phyloP scores from a whole-genome alignment of 2,113 vertebrate species.

The Eptesicus fuscus region DNA sequence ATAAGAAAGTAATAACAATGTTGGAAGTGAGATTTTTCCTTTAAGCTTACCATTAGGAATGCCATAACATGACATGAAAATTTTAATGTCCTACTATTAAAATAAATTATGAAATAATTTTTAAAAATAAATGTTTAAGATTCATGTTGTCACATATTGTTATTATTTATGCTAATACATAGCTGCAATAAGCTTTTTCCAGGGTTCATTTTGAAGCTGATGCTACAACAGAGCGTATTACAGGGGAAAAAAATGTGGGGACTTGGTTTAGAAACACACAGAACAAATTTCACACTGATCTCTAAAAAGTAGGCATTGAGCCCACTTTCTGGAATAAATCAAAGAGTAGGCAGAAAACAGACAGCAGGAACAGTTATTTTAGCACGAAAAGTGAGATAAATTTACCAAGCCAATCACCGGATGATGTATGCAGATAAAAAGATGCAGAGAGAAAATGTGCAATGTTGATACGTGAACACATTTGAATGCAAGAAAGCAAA shows the following conservation, averaged over 20 bases:
- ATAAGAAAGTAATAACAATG: background rate
- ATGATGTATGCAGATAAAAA: slow-evolving; percentile 44
- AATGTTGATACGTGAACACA: background rate
- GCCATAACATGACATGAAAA: background rate
- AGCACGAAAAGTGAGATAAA: slow-evolving; percentile 56
- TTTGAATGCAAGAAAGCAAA: slow-evolving; percentile 37
- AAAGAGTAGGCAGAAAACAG: slow-evolving; percentile 64
- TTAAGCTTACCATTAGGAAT: background rate
- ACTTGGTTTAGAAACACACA: slow-evolving; percentile 57
- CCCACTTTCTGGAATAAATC: slow-evolving; percentile 60
- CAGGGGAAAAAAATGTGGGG: background rate
- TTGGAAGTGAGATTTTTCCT: background rate
- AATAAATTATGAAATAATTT: background rate
- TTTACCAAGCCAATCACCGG: slow-evolving; percentile 48
- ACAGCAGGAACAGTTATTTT: slow-evolving; percentile 62
- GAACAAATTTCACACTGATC: slow-evolving; percentile 49
- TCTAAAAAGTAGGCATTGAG: slow-evolving; percentile 56
- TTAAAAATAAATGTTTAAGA: background rate
- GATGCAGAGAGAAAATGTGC: slow-evolving; percentile 28
- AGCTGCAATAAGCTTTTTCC: background rate
- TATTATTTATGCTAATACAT: slow-evolving; percentile 9
- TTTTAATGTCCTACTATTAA: background rate
- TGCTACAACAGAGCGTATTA: background rate
- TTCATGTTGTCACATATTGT: background rate
- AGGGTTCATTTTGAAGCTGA: background rate